phyloP scores from a whole-genome alignment of 1,140 invertebrate species.

The Drosophila azteca region DNA sequence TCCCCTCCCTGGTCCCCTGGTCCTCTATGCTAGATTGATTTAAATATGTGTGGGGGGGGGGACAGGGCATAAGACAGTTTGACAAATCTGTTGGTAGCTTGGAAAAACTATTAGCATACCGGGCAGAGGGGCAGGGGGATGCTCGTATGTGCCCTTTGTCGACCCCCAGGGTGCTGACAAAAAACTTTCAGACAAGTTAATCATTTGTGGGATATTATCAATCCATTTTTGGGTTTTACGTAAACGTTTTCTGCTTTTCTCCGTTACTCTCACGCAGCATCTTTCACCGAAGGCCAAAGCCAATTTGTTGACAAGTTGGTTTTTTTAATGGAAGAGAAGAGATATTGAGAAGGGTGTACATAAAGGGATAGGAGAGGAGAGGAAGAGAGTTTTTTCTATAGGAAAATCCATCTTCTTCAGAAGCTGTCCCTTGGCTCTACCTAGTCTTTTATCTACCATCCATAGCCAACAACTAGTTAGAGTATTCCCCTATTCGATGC shows the following conservation, averaged over 20 bases:
- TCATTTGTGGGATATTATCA: slow-evolving; percentile 82
- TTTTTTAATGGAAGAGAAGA: not conserved
- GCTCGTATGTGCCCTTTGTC: slow-evolving; percentile 29
- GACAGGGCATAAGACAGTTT: slow-evolving; percentile 42
- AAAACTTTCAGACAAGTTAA: slow-evolving; percentile 78
- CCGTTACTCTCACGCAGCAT: not conserved
- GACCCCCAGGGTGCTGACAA: slow-evolving; percentile 44
- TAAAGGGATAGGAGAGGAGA: not conserved
- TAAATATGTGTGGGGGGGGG: slow-evolving; percentile 54
- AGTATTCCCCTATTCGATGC: slow-evolving; percentile 2
- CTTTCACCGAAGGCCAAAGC: not conserved
- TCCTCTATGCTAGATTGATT: slow-evolving; percentile 55
- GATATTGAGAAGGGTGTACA: too few species aligned
- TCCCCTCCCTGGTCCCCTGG: slow-evolving; percentile 33
- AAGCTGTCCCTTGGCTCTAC: too few species aligned
- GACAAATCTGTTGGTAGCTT: slow-evolving; percentile 66
- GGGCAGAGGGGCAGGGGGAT: slow-evolving; percentile 2
- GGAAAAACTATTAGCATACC: slow-evolving; percentile 75
- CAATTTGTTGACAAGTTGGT: slow-evolving; percentile 2
- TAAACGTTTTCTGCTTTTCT: slow-evolving; percentile 21
- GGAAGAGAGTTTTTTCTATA: not conserved
- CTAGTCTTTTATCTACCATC: too few species aligned
- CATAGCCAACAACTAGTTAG: not conserved
- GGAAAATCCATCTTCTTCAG: not conserved
- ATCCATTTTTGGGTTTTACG: slow-evolving; percentile 76